phyloP scores from a whole-genome alignment of 2,888 invertebrate species.

The Diaprepes abbreviatus region DNA sequence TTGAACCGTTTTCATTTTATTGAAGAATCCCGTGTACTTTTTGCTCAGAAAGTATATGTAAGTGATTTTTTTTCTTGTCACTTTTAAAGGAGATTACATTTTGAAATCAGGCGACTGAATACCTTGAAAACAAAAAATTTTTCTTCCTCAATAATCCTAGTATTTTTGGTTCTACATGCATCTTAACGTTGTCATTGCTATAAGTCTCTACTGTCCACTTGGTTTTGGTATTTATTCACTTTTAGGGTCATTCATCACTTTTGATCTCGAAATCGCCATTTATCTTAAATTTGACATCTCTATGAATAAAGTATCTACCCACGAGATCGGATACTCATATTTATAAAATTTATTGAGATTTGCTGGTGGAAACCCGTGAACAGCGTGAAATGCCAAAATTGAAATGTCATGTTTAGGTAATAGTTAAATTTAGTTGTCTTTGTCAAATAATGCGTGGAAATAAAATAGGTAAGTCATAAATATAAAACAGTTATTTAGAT shows the following conservation, averaged over 20 bases:
- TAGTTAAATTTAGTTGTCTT: slow-evolving; percentile 1
- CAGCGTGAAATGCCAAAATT: slow-evolving; percentile 18
- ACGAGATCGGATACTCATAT: slow-evolving; percentile 14
- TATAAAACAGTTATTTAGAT: no score
- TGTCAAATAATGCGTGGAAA: not conserved
- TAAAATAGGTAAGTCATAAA: no score
- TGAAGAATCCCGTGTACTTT: no score
- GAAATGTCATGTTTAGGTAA: slow-evolving; percentile 2
- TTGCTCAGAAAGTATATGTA: no score
- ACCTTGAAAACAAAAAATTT: no score
- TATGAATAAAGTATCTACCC: slow-evolving; percentile 23
- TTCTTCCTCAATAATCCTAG: no score
- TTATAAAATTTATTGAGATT: slow-evolving; percentile 9
- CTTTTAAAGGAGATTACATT: no score
- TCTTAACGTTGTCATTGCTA: not conserved
- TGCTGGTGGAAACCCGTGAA: slow-evolving; percentile 2
- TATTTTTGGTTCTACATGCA: no score
- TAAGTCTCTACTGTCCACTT: not conserved
- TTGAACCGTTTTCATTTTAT: no score
- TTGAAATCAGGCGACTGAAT: no score
- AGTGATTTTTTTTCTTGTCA: no score
- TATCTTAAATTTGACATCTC: slow-evolving; percentile 26
- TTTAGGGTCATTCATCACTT: slow-evolving; percentile 19
- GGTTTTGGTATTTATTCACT: slow-evolving; percentile 24
- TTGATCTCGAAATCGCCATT: slow-evolving; percentile 16